phyloP scores from a whole-genome alignment of 2,797 vertebrate species.

The Pagetopsis macropterus region DNA sequence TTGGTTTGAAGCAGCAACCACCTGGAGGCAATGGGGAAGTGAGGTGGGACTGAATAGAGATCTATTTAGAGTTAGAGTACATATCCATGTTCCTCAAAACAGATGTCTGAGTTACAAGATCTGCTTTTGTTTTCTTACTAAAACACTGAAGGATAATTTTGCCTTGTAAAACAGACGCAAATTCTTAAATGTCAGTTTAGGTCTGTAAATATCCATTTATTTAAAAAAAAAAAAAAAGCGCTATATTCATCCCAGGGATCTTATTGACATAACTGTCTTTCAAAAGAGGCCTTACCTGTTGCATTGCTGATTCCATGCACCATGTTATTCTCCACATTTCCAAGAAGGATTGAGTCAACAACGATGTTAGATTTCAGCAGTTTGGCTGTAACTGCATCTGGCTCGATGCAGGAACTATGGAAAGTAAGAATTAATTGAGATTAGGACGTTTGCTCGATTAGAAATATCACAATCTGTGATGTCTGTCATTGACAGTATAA shows the following conservation, averaged over 20 bases:
- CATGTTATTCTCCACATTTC: slow-evolving; percentile 60
- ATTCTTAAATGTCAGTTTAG: not conserved
- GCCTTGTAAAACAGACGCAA: not conserved
- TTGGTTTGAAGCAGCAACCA: slow-evolving; percentile 79
- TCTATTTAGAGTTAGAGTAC: not conserved
- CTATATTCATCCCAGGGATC: not conserved
- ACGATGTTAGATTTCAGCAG: slow-evolving; percentile 59
- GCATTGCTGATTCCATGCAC: slow-evolving; percentile 77
- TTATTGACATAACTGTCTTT: not conserved
- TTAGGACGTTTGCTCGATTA: not conserved
- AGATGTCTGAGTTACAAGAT: not conserved
- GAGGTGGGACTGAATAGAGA: not conserved
- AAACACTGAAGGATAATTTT: not conserved
- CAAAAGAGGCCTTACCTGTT: slow-evolving; percentile 58
- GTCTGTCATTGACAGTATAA: no score
- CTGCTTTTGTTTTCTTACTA: not conserved
- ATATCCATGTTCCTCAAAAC: not conserved
- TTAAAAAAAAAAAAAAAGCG: no score
- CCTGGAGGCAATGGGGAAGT: slow-evolving; percentile 47
- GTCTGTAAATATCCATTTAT: no score
- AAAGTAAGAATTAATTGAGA: not conserved
- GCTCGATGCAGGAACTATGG: slow-evolving; percentile 56
- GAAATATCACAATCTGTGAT: no score
- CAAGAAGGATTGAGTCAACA: slow-evolving; percentile 74
- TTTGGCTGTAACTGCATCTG: slow-evolving; percentile 55